Conservation (phyloP, 2,797 vertebrate genomes). For the Xenops minutus region DNA sequence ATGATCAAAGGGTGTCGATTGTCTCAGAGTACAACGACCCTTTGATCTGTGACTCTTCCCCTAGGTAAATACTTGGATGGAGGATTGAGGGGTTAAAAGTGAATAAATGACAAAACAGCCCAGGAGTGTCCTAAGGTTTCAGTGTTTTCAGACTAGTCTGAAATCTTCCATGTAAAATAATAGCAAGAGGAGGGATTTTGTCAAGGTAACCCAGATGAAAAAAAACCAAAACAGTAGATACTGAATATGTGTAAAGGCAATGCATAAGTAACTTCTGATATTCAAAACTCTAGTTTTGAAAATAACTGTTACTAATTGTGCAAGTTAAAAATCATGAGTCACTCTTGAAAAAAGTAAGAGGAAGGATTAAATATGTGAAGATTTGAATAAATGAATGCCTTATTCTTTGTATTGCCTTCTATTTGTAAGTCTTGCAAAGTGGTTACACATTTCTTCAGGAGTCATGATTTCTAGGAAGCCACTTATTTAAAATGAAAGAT, state of each 20-base stretch:
- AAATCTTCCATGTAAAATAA: constrained; percentile 14
- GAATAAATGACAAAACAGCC: not conserved
- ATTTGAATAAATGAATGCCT: not conserved
- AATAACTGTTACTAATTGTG: not conserved
- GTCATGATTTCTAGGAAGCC: not conserved
- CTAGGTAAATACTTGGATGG: not conserved
- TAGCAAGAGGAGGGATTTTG: constrained; percentile 6
- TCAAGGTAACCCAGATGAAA: not conserved
- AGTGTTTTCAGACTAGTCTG: not conserved
- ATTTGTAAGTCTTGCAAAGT: not conserved
- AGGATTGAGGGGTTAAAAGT: not conserved
- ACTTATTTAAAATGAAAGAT: not conserved
- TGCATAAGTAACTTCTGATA: not conserved
- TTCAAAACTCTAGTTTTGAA: constrained; percentile 11
- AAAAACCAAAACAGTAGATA: not conserved
- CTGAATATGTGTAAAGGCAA: not conserved
- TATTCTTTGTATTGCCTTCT: not conserved
- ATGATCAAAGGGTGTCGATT: constrained; percentile 25
- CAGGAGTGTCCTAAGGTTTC: not conserved
- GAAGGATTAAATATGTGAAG: not conserved
- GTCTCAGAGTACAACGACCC: constrained; percentile 6
- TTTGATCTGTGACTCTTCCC: constrained; percentile 33
- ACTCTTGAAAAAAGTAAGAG: not conserved
- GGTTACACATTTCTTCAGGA: not conserved
- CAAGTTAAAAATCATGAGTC: not conserved